Evolutionary conservation across 2,797 vertebrate genomes (phyloP).

Genomic region (Catamblyrhynchus diadema): DNA sequence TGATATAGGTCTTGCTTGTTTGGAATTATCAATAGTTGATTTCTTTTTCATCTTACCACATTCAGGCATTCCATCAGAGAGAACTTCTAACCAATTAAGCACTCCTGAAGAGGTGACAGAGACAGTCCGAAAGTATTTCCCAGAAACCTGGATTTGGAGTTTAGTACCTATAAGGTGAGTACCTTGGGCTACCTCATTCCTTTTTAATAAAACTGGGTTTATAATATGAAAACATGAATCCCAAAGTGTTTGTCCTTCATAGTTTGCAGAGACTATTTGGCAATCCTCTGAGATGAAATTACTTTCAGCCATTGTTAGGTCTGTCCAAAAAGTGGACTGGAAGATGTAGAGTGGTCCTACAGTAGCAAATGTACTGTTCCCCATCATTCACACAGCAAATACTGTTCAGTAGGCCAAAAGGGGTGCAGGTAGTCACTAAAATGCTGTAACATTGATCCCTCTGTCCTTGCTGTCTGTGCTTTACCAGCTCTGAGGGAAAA

Average conservation of each 20-base stretch:
- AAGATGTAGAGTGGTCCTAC: background rate
- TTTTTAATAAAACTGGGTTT: background rate
- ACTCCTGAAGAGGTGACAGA: background rate
- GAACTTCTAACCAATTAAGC: rapidly evolving
- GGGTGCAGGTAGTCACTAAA: background rate
- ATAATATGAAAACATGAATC: background rate
- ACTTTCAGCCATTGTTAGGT: background rate
- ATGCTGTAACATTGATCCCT: background rate
- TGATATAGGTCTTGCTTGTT: background rate
- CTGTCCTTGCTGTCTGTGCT: background rate
- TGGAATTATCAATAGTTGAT: background rate
- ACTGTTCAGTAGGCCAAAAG: background rate
- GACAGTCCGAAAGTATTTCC: conserved; percentile 71
- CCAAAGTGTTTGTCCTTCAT: background rate
- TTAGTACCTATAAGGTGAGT: conserved; percentile 61
- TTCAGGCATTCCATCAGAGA: rapidly evolving
- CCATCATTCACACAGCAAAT: background rate
- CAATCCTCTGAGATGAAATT: background rate
- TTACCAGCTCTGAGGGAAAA: conserved; percentile 55
- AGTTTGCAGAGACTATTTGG: background rate
- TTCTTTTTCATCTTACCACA: background rate
- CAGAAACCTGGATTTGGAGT: conserved; percentile 79
- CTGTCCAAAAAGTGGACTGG: background rate
- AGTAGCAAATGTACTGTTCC: background rate
- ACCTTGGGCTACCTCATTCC: background rate